Percentiles rank a stretch among this genome's conserved stretches.
Evolutionary conservation across 2,797 vertebrate species (phyloP).

Genomic region (Eremophila alpestris): DNA sequence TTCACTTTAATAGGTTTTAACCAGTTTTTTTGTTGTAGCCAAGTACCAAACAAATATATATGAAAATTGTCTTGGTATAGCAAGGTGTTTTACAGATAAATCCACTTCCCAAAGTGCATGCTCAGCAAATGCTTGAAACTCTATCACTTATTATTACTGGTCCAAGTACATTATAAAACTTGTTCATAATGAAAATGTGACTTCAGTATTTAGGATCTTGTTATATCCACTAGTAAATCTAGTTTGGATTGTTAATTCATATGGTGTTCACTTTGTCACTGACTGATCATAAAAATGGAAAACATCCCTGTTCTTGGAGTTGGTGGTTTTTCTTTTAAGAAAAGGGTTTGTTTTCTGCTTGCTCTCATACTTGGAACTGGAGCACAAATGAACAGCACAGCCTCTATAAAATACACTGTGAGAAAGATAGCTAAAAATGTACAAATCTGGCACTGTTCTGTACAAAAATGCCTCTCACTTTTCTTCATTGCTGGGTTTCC

Average conservation of each 20-base stretch:
- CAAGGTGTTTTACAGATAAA: constrained; percentile 9
- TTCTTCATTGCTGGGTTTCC: neutral
- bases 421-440: neutral
- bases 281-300: neutral
- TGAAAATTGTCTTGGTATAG: constrained; percentile 33
- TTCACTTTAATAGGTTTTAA: neutral
- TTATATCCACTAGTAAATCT: neutral
- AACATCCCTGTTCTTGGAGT: neutral
- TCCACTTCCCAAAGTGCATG: constrained; percentile 6
- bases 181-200: neutral
- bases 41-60: neutral
- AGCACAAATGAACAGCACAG: neutral
- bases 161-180: neutral
- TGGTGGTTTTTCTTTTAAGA: neutral
- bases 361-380: neutral
- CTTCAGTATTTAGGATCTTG: neutral
- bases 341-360: neutral
- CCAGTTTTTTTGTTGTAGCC: neutral
- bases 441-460: neutral
- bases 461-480: neutral
- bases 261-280: neutral
- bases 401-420: neutral
- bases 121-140: constrained; percentile 46
- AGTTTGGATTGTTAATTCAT: neutral
- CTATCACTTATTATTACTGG: neutral